Evolutionary conservation across 2,888 invertebrate species (phyloP), one percentile per base, ranked within the genome.

Genomic region (Hydrotaea cyrtoneurina): DNA sequence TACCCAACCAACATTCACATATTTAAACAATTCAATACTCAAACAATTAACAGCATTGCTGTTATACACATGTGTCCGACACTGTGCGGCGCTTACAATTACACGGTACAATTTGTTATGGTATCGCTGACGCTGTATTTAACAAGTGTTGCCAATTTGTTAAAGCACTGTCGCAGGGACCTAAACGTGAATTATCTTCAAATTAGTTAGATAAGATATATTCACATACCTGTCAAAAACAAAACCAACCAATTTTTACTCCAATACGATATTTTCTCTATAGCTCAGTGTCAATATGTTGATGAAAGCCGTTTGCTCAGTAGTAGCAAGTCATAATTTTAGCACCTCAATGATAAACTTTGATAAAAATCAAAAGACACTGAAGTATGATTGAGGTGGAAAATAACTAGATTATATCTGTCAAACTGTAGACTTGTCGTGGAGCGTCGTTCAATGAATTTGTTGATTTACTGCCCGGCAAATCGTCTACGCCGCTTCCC

Each of bases 301-400:
- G 31, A 31, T 31, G 31, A 31, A 7, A 19, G 21, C 1, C 55
- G 55, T 2, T 50, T 50, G 39, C n/a, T n/a, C 39, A 2, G 39
- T n/a, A 50, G 50, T 15, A 55, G 55, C 17, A 59, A 23, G 15
- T 59, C 59, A 26, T 26, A 1, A 23, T 26, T 59, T 59, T 59
- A 59, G 59, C 59, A 59, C 23, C 15, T 26, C 26, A 26, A 26
- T 59, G 59, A 59, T 15, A 59, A 59, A 23, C 11, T 23, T 0
- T 55, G 19, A 21, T 55, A 19, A 55, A 10, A 7, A 31, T 31
- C 2, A 55, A 55, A 21, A 23, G 26, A 59, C 59, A 23, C 0
- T 26, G 59, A 15, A 59, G 15, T 59, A 59, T 59, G 26, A 59
- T 59, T 59, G 59, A 59, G 23, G 59, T 59, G 26, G 15, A 59